phyloP scores from a whole-genome alignment of 2,113 vertebrate genomes.

The Paracanthobrama guichenoti region DNA sequence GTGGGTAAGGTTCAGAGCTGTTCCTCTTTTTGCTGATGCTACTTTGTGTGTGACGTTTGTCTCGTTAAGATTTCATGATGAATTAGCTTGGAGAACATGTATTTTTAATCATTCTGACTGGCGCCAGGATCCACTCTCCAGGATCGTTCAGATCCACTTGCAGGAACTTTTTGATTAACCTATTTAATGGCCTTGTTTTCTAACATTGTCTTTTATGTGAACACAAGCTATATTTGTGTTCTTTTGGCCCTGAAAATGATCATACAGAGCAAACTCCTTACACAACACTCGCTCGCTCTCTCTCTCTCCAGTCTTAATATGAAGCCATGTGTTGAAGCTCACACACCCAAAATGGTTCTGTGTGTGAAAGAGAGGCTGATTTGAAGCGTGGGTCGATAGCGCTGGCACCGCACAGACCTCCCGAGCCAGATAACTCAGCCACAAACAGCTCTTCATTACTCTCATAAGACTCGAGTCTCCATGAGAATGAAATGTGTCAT shows the following conservation, averaged over 20 bases:
- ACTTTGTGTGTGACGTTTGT: neutral
- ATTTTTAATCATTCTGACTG: slow-evolving; percentile 35
- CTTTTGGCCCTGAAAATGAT: neutral
- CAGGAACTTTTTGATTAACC: neutral
- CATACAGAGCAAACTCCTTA: slow-evolving; percentile 6
- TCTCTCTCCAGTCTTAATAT: slow-evolving; percentile 14
- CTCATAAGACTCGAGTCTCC: slow-evolving; percentile 49
- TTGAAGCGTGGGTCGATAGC: slow-evolving; percentile 40
- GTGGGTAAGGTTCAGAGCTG: neutral
- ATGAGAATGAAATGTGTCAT: slow-evolving; percentile 48
- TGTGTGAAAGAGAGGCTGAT: slow-evolving; percentile 32
- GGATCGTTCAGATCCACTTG: neutral
- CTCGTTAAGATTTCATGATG: slow-evolving; percentile 30
- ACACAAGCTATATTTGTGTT: slow-evolving; percentile 11
- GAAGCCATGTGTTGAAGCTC: slow-evolving; percentile 22
- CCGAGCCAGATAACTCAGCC: slow-evolving; percentile 43
- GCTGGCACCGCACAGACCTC: slow-evolving; percentile 34
- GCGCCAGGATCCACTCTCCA: neutral
- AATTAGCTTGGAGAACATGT: slow-evolving; percentile 20
- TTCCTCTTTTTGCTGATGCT: neutral
- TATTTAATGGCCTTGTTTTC: neutral
- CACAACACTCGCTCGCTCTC: neutral
- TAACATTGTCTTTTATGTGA: neutral
- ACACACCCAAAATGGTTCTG: slow-evolving; percentile 33
- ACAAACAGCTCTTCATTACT: slow-evolving; percentile 56